Conservation (phyloP, 2,797 vertebrate genomes). For the Schizopygopsis malacanthus region DNA sequence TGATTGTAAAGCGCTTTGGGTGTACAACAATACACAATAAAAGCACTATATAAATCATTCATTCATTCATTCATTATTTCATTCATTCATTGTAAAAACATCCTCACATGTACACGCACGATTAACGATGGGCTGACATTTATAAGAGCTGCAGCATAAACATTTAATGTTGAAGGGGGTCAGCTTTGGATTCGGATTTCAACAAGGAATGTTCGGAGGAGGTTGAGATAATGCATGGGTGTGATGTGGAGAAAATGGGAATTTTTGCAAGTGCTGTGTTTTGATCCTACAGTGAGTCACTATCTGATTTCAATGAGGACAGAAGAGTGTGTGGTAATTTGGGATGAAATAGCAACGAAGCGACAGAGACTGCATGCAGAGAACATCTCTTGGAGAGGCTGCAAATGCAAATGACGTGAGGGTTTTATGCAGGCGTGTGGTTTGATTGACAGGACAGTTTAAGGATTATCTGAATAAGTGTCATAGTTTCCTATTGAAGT, state of each 20-base stretch:
- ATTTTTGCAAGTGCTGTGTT: not conserved
- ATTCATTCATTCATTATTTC: too few species aligned
- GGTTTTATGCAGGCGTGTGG: not conserved
- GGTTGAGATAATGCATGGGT: not conserved
- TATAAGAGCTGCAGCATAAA: conserved; percentile 18
- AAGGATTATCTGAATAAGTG: conserved; percentile 45
- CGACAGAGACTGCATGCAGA: conserved; percentile 16
- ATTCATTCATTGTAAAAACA: conserved; percentile 8
- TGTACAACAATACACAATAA: too few species aligned
- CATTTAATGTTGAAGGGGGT: not conserved
- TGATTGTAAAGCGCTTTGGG: too few species aligned
- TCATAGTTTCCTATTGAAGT: conserved; percentile 39
- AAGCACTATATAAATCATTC: too few species aligned
- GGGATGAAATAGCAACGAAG: conserved; percentile 25
- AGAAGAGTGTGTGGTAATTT: conserved; percentile 28
- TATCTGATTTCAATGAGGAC: conserved; percentile 27
- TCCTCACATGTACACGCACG: not conserved
- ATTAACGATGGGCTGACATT: conserved; percentile 21
- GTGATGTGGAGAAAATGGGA: conserved; percentile 1
- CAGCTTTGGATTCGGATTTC: conserved; percentile 15
- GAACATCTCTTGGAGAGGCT: conserved; percentile 36
- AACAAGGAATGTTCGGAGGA: not conserved
- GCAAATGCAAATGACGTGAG: conserved; percentile 30
- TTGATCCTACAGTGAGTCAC: conserved; percentile 30
- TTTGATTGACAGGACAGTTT: conserved; percentile 42